Conservation (phyloP, 2,888 invertebrate genomes). For the Dryocosmus kuriphilus region DNA sequence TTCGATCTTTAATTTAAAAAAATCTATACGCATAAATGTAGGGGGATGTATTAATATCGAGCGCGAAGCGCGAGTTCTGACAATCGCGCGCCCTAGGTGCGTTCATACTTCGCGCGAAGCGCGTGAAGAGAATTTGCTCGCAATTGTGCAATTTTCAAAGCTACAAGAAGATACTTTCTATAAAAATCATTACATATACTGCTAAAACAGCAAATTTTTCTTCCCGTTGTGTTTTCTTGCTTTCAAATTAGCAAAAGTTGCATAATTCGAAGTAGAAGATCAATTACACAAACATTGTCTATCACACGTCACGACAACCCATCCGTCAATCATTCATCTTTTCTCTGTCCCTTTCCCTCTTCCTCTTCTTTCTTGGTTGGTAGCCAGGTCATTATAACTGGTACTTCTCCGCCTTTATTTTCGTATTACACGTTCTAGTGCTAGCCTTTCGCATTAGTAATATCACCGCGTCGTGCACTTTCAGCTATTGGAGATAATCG, state of each 20-base stretch:
- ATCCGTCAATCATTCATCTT: neutral
- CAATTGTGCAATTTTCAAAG: too few species aligned
- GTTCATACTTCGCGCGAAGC: too few species aligned
- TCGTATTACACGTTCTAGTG: neutral
- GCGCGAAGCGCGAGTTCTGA: too few species aligned
- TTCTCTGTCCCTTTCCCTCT: neutral
- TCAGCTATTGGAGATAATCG: slow-evolving; percentile 7
- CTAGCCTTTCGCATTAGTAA: neutral
- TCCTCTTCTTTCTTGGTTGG: neutral
- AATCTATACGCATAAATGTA: too few species aligned
- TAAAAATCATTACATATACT: neutral
- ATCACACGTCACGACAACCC: neutral
- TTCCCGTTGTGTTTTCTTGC: neutral
- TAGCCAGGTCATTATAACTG: neutral
- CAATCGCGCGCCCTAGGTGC: too few species aligned
- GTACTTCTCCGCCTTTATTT: neutral
- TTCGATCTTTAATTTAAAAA: too few species aligned
- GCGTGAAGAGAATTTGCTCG: too few species aligned
- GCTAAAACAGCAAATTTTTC: neutral
- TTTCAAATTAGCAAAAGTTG: neutral
- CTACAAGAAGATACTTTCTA: too few species aligned
- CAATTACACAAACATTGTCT: neutral
- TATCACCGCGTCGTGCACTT: neutral
- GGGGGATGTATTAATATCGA: too few species aligned
- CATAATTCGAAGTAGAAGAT: neutral